Percentiles rank a stretch among this genome's conserved stretches.
These are phyloP conservation scores for Acrocephalus kingi DNA, from an alignment of 2,113 vertebrate genomes.

Conservation along the genomic window DNA sequence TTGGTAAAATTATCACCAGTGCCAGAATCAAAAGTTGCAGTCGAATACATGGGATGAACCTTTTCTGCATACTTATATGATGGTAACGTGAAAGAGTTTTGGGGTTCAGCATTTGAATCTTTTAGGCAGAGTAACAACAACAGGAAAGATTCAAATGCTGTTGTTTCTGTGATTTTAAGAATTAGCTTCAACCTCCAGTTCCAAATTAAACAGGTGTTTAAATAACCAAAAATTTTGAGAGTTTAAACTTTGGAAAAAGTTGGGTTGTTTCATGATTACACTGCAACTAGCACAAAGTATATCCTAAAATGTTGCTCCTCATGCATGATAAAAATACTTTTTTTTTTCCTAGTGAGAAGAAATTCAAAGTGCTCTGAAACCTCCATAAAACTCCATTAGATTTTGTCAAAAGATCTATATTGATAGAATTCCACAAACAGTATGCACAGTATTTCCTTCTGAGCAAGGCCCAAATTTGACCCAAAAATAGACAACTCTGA, in stretches of 20 bases:
- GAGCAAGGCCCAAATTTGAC: neutral
- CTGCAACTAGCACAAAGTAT: neutral
- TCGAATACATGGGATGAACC: neutral
- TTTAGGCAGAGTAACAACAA: no score
- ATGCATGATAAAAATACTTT: neutral
- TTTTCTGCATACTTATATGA: neutral
- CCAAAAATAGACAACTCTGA: neutral
- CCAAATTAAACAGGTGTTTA: neutral
- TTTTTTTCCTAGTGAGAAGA: neutral
- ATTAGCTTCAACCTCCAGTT: neutral
- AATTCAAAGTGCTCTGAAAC: constrained; percentile 11
- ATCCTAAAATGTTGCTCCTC: neutral
- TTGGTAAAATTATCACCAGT: neutral
- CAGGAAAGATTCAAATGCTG: neutral
- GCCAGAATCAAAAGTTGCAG: neutral
- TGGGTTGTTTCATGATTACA: neutral
- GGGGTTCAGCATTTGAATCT: neutral
- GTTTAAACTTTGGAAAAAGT: neutral
- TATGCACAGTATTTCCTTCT: neutral
- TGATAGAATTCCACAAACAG: neutral
- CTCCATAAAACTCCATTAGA: neutral
- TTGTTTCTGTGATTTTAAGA: neutral
- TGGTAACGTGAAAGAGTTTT: neutral
- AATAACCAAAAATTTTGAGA: neutral
- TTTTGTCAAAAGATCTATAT: neutral